These are phyloP conservation scores for Epirrhoe alternata DNA, from an alignment of 2,888 invertebrate genomes.

Conservation along the genomic window DNA sequence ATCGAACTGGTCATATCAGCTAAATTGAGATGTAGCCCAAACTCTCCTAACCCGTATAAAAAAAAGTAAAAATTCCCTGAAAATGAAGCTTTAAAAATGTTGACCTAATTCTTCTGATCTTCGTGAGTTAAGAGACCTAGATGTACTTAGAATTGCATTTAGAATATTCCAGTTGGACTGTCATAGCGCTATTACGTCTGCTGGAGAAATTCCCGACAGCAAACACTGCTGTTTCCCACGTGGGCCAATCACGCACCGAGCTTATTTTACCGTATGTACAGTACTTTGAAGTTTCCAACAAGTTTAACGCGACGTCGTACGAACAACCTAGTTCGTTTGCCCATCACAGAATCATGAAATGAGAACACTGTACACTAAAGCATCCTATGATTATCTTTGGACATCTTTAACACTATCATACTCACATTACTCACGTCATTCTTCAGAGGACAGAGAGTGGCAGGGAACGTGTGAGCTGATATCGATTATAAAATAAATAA, in stretches of 20 bases:
- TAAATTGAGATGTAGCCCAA: no score
- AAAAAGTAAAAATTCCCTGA: no score
- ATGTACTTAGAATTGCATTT: not conserved
- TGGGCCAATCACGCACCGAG: slow-evolving; percentile 39
- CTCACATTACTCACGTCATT: no score
- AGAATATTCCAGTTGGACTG: not conserved
- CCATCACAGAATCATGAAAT: slow-evolving; percentile 12
- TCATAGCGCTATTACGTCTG: not conserved
- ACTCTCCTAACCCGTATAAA: no score
- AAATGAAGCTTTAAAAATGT: no score
- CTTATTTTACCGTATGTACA: slow-evolving; percentile 41
- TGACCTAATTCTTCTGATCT: no score
- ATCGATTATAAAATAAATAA: no score
- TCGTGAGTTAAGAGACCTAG: no score
- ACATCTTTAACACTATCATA: no score
- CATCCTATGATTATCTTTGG: not conserved
- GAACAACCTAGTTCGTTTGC: slow-evolving; percentile 43
- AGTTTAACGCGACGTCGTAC: slow-evolving; percentile 44
- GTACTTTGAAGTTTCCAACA: slow-evolving; percentile 41
- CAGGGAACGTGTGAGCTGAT: no score
- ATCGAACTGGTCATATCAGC: no score
- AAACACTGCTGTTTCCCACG: slow-evolving; percentile 26
- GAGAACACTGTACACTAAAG: not conserved
- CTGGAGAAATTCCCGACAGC: slow-evolving; percentile 2
- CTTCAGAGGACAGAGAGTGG: not conserved